phyloP scores from a whole-genome alignment of 2,113 vertebrate species.

The Notechis scutatus region DNA sequence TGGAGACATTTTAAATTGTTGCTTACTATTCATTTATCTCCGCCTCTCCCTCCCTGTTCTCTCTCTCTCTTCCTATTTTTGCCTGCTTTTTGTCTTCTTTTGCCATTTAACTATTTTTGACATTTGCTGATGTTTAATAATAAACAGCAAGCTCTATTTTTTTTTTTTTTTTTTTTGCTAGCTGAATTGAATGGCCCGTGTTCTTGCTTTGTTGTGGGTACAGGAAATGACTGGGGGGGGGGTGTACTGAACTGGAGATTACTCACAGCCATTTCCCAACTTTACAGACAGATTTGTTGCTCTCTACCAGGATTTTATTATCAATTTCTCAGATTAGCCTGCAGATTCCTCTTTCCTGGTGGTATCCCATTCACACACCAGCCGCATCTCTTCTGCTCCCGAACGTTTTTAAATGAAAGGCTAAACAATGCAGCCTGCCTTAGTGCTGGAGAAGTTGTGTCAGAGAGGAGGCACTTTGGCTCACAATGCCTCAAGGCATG shows the following conservation, averaged over 20 bases:
- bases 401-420: neutral
- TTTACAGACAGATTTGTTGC: neutral
- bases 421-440: neutral
- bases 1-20: neutral
- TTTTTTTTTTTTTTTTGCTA: neutral
- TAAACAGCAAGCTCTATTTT: neutral
- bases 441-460: neutral
- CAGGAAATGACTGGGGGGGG: neutral
- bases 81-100: neutral
- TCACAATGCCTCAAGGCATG: neutral
- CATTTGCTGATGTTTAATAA: neutral
- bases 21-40: neutral
- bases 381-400: neutral
- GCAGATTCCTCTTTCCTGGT: neutral
- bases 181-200: neutral
- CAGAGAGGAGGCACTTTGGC: neutral
- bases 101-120: neutral
- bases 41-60: fast-evolving
- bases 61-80: neutral
- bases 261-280: neutral
- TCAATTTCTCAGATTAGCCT: neutral
- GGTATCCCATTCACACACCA: neutral
- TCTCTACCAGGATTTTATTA: neutral
- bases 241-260: neutral
- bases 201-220: neutral